Base-by-base conservation (phyloP, 1,140 invertebrate genomes). In the Bombus difficillimus region DNA sequence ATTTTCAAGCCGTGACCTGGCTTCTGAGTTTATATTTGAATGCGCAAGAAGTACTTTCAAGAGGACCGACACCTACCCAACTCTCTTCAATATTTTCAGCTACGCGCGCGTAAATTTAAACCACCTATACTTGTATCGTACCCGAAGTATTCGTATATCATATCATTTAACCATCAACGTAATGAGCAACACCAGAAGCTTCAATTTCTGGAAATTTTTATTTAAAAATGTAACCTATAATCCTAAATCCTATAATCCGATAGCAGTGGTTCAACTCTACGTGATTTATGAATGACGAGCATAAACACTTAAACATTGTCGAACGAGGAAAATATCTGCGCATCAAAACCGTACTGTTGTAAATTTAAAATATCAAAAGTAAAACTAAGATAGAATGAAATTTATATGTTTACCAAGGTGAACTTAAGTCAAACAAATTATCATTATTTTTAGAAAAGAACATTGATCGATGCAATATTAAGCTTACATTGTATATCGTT, bases 1-100 rank as follows among this genome's bases (percentile, higher is more conserved):
- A 92, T 92, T 92, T 92, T 92, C 85, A 89, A 86, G 82, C 34
- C 73, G 66, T 90, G 91, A 89, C 91, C 88, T 92, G 91, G 88
- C 89, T 87, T 84, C 79, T 57, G n/a, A 74, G 88, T 85, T 87
- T 91, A 90, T 86, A 89, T 89, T 85, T 75, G 86, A 90, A 84
- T 90, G 78, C 86, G 62, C 39, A 79, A 84, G 78, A 69, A 72
- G 66, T 78, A 73, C 78, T 72, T 74, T 86, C 71, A 43, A 81
- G 78, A 68, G 71, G 57, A 8, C 59, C 59, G 77, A 84, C 62
- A 57, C 43, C 81, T 86, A 88, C 73, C 71, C 57, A 83, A 64
- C 2, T 34, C 66, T 25, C 62, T 59, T 71, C 74, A 89, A 88
- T 88, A 89, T 89, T 86, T 86, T 89, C 69, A 73, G 66, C 75